Percentiles rank a stretch among this genome's conserved stretches.
Conservation (phyloP, 1,140 invertebrate species). For the Hylaeus volcanicus region DNA sequence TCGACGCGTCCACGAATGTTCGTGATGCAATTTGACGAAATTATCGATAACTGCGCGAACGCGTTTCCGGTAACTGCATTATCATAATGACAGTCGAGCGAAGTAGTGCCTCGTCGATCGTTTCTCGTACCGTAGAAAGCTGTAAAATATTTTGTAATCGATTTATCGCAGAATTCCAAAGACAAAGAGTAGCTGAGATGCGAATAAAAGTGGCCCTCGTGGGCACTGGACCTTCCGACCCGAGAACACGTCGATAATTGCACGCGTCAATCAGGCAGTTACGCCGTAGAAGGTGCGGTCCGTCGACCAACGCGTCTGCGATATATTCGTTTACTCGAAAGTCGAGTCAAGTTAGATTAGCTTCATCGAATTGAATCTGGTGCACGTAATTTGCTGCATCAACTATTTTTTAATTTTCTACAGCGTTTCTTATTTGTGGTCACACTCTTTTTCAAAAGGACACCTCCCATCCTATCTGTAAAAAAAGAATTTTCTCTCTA, state of each 20-base stretch:
- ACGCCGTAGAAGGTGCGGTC: conserved; percentile 24
- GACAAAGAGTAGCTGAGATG: not conserved
- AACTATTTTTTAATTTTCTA: too few relatives aligned
- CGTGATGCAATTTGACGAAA: conserved; percentile 1
- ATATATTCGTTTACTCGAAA: not conserved
- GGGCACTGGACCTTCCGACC: not conserved
- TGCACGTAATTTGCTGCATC: not conserved
- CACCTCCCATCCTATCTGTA: too few relatives aligned
- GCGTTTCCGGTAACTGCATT: conserved; percentile 3
- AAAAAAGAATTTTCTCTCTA: too few relatives aligned
- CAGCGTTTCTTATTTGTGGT: not conserved
- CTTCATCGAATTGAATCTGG: not conserved
- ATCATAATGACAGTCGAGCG: conserved; percentile 3
- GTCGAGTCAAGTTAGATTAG: not conserved
- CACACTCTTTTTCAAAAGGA: too few relatives aligned
- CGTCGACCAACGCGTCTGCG: not conserved
- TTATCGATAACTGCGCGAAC: conserved; percentile 16
- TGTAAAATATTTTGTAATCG: conserved; percentile 16
- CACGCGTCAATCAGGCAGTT: conserved; percentile 41
- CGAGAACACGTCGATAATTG: conserved; percentile 46
- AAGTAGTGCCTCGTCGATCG: not conserved
- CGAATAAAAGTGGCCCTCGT: not conserved
- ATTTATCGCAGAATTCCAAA: not conserved
- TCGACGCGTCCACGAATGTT: not conserved
- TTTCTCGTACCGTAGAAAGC: not conserved